Evolutionary conservation across 2,797 vertebrate species (phyloP).

Genomic region (Rousettus madagascariensis): DNA sequence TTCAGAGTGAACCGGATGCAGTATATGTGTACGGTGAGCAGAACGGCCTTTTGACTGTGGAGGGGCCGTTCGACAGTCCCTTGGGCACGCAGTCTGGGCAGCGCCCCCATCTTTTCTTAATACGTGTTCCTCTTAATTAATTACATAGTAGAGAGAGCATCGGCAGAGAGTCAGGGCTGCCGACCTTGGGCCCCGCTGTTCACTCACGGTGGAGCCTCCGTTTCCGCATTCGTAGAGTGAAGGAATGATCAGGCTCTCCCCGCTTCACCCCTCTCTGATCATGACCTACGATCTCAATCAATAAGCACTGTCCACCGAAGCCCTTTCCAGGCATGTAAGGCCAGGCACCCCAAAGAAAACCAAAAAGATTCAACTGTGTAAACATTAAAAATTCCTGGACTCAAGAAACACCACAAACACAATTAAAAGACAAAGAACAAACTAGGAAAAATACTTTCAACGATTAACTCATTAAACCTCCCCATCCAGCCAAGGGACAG

Average conservation of each 20-base stretch:
- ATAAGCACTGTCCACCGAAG: neutral
- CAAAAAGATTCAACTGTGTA: neutral
- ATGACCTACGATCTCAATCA: neutral
- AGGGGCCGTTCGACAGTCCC: neutral
- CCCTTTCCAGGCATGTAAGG: neutral
- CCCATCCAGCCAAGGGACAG: too few relatives aligned
- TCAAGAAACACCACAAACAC: neutral
- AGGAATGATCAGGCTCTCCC: too few relatives aligned
- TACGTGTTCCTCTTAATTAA: neutral
- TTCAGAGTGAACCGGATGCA: neutral
- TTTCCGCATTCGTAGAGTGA: neutral
- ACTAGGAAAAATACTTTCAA: neutral
- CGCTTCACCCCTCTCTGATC: rapidly evolving
- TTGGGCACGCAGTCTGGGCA: neutral
- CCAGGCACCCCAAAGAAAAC: neutral
- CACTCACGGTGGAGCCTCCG: rapidly evolving
- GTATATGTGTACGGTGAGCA: neutral
- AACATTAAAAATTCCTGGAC: neutral
- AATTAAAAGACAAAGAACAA: neutral
- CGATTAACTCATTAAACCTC: neutral
- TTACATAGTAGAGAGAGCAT: neutral
- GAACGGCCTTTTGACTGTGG: neutral
- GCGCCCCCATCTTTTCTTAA: neutral
- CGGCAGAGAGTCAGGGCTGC: neutral
- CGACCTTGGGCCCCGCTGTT: neutral